Base-by-base conservation (phyloP, 1,140 invertebrate genomes). In the Riptortus pedestris region DNA sequence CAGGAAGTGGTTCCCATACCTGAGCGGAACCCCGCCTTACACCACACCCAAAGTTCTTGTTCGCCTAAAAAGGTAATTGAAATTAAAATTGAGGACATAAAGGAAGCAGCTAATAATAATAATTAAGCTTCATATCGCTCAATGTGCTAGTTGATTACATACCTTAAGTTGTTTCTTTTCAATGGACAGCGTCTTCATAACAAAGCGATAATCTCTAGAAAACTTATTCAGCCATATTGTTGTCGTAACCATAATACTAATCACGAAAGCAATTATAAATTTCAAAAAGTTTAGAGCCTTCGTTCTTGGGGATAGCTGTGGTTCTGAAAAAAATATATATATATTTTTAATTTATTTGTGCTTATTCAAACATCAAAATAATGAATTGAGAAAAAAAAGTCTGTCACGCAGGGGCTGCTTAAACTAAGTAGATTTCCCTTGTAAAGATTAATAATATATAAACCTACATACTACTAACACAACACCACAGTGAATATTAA, bases 141-240 rank as follows among this genome's bases (percentile, higher is more conserved):
- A n/a, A n/a, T n/a, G 9, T 60, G 16, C 18, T 31, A 38, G 18
- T 43, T 33, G 18, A 1, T 27, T 59, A n/a, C 18, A 16, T 74
- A 90, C 89, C 81, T 96, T 96, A 1, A 96, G 77, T 60, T 83
- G 73, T 73, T 87, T 88, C 74, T 95, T 95, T 71, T 90, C 88
- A 57, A 83, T 79, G 0, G 82, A 80, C 26, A 91, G 75, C 18
- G 87, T 84, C 55, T 84, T 83, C 7, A 93, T 87, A 0, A 98
- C 90, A 72, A 93, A 94, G 69, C 95, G 81, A 77, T 97, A 96
- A 76, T 97, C 93, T 29, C 86, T 80, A 0, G 94, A 97, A 66
- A 93, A 87, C 66, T 79, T 81, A 78, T 97, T 95, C 33, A 97
- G 76, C 65, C 86, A 84, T 57, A 80, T 82, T 4, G 92, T 96